A percentile compares a stretch with the other conserved stretches of the same genome.
Conservation (phyloP, 2,888 invertebrate genomes). For the Julus scanicus region DNA sequence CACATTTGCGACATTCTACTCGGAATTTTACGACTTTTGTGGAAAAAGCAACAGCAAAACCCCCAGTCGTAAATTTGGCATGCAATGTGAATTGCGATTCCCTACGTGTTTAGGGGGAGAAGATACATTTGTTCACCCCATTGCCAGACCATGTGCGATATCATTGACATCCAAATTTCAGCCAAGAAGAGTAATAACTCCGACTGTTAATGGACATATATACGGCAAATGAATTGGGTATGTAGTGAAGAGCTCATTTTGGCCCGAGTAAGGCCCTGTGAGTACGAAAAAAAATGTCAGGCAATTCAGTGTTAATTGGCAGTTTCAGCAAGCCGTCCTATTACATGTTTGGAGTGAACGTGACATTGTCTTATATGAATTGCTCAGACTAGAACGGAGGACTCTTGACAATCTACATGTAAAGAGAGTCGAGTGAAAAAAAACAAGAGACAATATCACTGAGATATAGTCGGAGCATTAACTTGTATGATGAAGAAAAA, state of each 20-base stretch:
- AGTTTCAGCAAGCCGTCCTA: constrained; percentile 35
- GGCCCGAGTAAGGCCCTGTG: not conserved
- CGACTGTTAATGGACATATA: constrained; percentile 21
- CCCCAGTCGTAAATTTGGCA: constrained; percentile 33
- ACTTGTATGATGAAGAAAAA: not conserved
- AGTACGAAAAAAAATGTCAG: constrained; percentile 11
- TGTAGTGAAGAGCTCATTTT: constrained; percentile 34
- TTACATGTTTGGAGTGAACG: constrained; percentile 13
- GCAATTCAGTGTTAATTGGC: constrained; percentile 39
- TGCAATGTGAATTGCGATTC: not conserved
- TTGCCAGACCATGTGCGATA: not conserved
- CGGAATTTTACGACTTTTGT: not conserved
- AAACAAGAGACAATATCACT: not conserved
- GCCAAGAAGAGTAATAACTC: constrained; percentile 34
- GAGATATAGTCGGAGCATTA: not conserved
- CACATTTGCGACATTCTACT: not conserved
- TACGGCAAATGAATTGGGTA: constrained; percentile 35
- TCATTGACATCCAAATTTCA: constrained; percentile 39
- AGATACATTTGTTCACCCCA: not conserved
- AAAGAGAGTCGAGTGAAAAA: not conserved
- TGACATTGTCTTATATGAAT: constrained; percentile 34
- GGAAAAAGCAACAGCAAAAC: not conserved
- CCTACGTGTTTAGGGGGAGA: not conserved
- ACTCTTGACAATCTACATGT: not conserved
- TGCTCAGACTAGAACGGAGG: constrained; percentile 1